Evolutionary conservation across 2,113 vertebrate species (phyloP), one percentile per base, ranked within the genome.

Genomic region (Salvelinus fontinalis): DNA sequence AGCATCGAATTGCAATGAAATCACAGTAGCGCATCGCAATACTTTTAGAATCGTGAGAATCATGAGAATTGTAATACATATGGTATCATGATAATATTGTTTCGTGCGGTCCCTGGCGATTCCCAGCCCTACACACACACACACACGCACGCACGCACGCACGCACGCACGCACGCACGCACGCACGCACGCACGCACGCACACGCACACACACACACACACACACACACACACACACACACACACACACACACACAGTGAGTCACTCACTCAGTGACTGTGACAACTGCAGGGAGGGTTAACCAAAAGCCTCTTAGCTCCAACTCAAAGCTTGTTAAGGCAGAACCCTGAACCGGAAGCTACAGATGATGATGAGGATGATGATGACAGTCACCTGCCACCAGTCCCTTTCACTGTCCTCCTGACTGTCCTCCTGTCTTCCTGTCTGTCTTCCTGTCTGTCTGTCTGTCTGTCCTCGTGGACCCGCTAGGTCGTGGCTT

Each of bases 221-320:
- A 24, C 44, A 13, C 34, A 48, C 48, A 13, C 22, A 71, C 49
- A 24, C 44, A 26, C 70, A 3, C 48, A 26, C 71, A 16, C 27
- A 34, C 18, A 29, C 71, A 62, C 57, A 51, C 13, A 16, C 62
- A 7, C 62, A 66, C 34, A n/a, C 54, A 34, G 14, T 66, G 24
- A 62, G 26, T 26, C 57, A 73, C 18, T 62, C 29, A 39, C 72
- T 34, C 62, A 14, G 9, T 62, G 6, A 26, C 51, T 54, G 3
- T 54, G 51, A 54, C 51, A 54, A 14, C 14, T 18, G 16, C 16
- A 22, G n/a, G 73, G 16, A 11, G 67, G 66, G 74, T 78, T 80
- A 71, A 71, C 73, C 73, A 26, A 83, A 85, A 86, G 83, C 79
- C n/a, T 84, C 75, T 89, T 83, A 83, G 72, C 6, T 59, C 20